Evolutionary conservation across 2,797 vertebrate species (phyloP).

Genomic region (Tapera naevia): DNA sequence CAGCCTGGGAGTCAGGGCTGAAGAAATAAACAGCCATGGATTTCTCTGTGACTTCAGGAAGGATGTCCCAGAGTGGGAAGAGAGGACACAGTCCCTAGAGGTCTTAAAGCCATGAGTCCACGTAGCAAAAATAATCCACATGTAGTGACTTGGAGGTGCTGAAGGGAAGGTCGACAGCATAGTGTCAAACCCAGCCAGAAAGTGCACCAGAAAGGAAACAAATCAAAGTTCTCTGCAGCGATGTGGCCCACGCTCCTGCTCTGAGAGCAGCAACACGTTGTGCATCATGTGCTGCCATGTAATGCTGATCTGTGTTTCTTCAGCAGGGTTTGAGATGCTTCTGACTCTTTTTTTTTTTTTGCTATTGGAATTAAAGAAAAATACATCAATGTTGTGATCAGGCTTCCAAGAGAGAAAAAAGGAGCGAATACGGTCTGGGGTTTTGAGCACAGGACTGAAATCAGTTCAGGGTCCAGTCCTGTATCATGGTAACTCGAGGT

Average conservation of each 20-base stretch:
- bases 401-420: background rate
- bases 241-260: conserved; percentile 13
- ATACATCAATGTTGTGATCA: background rate
- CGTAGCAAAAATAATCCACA: background rate
- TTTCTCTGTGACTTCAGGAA: background rate
- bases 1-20: background rate
- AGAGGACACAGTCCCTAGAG: background rate
- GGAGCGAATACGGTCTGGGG: background rate
- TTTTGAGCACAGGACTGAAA: background rate
- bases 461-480: background rate
- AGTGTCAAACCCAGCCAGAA: background rate
- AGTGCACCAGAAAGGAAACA: background rate
- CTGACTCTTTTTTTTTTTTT: background rate
- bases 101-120: background rate
- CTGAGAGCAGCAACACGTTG: background rate
- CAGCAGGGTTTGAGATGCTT: background rate
- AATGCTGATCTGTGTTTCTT: background rate
- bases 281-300: conserved; percentile 16
- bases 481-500: background rate
- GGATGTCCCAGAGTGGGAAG: background rate
- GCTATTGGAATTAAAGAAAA: background rate
- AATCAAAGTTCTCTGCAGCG: background rate
- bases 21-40: background rate
- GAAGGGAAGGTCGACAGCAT: background rate
- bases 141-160: background rate